A percentile compares a stretch with the other conserved stretches of the same genome.
These are phyloP conservation scores for Betta splendens DNA, from an alignment of 2,797 vertebrate species.

Conservation along the genomic window DNA sequence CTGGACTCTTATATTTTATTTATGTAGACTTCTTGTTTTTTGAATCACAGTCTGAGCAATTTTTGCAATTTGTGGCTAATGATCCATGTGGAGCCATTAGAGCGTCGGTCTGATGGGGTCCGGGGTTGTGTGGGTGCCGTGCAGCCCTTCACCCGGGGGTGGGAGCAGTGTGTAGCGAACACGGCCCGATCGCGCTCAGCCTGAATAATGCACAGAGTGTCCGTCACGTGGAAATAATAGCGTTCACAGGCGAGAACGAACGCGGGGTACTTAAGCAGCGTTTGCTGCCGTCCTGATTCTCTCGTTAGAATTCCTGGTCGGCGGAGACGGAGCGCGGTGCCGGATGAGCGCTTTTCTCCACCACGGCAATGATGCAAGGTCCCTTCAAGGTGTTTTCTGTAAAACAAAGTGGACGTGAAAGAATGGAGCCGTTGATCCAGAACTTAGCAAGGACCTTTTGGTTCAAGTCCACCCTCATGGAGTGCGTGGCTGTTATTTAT, in stretches of 20 bases:
- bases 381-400: conserved; percentile 47
- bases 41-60: conserved; percentile 23
- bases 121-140: conserved; percentile 29
- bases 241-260: conserved; percentile 42
- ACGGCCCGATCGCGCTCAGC: conserved; percentile 36
- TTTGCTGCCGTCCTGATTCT: conserved; percentile 42
- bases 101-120: conserved; percentile 21
- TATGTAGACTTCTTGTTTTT: conserved; percentile 20
- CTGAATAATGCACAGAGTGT: conserved; percentile 62
- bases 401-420: conserved; percentile 54
- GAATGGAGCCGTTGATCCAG: conserved; percentile 52
- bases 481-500: conserved; percentile 41
- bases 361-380: conserved; percentile 34
- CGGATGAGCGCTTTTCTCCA: conserved; percentile 36
- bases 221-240: conserved; percentile 59
- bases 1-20: neutral
- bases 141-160: conserved; percentile 30
- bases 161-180: conserved; percentile 33
- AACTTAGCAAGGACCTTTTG: conserved; percentile 34
- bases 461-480: conserved; percentile 47
- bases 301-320: conserved; percentile 40
- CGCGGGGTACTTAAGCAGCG: conserved; percentile 34
- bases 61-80: conserved; percentile 53
- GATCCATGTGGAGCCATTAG: conserved; percentile 39
- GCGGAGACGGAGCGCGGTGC: conserved; percentile 24